These are phyloP conservation scores for Synanthedon myopaeformis DNA, from an alignment of 2,888 invertebrate species.

Conservation along the genomic window DNA sequence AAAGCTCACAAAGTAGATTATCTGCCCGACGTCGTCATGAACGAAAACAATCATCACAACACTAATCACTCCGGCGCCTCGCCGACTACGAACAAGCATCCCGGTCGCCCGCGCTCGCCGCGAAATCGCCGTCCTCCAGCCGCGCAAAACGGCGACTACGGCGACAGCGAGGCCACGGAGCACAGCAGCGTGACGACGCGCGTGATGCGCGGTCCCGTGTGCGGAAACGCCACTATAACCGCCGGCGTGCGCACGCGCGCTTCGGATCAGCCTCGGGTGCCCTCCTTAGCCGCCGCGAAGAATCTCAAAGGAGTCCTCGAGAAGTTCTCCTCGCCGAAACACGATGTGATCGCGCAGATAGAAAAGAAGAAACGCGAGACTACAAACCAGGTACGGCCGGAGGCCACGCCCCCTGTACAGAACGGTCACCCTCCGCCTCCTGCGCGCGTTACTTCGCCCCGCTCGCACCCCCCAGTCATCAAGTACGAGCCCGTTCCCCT, in stretches of 20 bases:
- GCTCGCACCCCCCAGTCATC: slow-evolving; percentile 22
- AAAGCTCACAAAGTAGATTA: slow-evolving; percentile 59
- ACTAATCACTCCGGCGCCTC: slow-evolving; percentile 12
- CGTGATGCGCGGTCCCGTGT: slow-evolving; percentile 82
- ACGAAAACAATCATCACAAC: slow-evolving; percentile 36
- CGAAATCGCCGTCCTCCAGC: slow-evolving; percentile 32
- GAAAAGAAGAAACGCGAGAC: slow-evolving; percentile 32
- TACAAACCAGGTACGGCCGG: slow-evolving; percentile 38
- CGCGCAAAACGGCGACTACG: slow-evolving; percentile 16
- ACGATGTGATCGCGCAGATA: slow-evolving; percentile 33
- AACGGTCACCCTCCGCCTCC: slow-evolving; percentile 27
- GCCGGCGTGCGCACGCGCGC: slow-evolving; percentile 70
- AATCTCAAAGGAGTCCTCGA: slow-evolving; percentile 69
- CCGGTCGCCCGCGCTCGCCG: slow-evolving; percentile 23
- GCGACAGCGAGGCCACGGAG: slow-evolving; percentile 61
- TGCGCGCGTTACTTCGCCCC: slow-evolving; percentile 19
- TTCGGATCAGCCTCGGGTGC: slow-evolving; percentile 39
- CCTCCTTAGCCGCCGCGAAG: slow-evolving; percentile 55
- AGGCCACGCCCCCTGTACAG: slow-evolving; percentile 20
- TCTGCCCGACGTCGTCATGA: slow-evolving; percentile 59
- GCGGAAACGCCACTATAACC: slow-evolving; percentile 77
- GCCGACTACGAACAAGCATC: slow-evolving; percentile 9
- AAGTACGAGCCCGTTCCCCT: slow-evolving; percentile 4
- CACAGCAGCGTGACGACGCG: slow-evolving; percentile 75
- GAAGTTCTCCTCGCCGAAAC: slow-evolving; percentile 47